phyloP scores from a whole-genome alignment of 1,140 invertebrate species.

The Drosophila dunni region DNA sequence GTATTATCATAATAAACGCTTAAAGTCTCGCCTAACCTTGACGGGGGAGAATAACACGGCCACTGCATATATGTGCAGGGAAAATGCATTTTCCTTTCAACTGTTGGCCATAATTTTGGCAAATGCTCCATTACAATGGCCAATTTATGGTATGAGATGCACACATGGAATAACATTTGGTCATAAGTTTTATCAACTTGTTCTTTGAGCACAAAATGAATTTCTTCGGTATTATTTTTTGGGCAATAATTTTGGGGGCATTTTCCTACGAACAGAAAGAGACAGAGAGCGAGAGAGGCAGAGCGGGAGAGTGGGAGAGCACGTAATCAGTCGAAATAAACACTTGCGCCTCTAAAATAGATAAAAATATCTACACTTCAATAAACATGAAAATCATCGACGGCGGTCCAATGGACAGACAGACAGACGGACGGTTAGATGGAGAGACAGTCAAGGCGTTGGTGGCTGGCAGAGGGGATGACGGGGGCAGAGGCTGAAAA shows the following conservation, averaged over 20 bases:
- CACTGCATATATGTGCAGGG: slow-evolving; percentile 15
- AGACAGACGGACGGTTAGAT: neutral
- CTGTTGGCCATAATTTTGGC: slow-evolving; percentile 46
- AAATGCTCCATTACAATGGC: slow-evolving; percentile 40
- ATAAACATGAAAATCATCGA: slow-evolving; percentile 83
- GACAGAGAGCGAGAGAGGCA: slow-evolving; percentile 9
- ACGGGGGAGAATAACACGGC: neutral
- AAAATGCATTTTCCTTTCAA: slow-evolving; percentile 48
- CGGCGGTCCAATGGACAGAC: slow-evolving; percentile 33
- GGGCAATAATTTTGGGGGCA: slow-evolving; percentile 40
- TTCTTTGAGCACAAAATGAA: slow-evolving; percentile 29
- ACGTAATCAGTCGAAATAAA: slow-evolving; percentile 81
- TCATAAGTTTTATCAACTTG: slow-evolving; percentile 71
- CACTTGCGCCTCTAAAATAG: slow-evolving; percentile 82
- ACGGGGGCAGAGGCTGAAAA: slow-evolving; percentile 30
- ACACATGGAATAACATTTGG: slow-evolving; percentile 55
- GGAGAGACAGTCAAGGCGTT: neutral
- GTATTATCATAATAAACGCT: slow-evolving; percentile 40
- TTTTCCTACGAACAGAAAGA: slow-evolving; percentile 1
- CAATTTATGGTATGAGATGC: slow-evolving; percentile 53
- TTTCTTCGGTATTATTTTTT: slow-evolving; percentile 59
- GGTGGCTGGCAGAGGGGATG: neutral
- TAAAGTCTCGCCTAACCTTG: slow-evolving; percentile 25
- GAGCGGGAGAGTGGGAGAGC: slow-evolving; percentile 11
- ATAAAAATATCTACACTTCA: slow-evolving; percentile 84